phyloP scores from a whole-genome alignment of 1,140 invertebrate species.

The Hycleus cichorii region DNA sequence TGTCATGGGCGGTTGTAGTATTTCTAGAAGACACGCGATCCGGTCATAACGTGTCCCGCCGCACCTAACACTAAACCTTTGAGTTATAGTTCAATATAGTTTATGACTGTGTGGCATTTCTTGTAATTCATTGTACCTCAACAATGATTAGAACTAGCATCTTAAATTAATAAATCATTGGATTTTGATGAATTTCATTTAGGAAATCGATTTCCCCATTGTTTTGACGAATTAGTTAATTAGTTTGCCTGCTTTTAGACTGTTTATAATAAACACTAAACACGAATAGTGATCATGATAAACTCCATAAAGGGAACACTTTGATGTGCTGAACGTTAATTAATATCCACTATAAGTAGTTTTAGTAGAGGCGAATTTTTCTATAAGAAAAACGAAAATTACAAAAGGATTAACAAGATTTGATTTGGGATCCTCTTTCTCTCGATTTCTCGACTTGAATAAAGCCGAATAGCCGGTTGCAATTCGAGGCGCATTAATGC shows the following conservation, averaged over 20 bases:
- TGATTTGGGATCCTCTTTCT: too few species aligned
- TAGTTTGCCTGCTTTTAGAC: conserved; percentile 18
- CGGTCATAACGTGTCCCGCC: conserved; percentile 14
- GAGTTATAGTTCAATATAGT: conserved; percentile 19
- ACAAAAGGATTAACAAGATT: too few species aligned
- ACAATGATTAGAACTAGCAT: conserved; percentile 1
- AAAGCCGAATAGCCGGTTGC: too few species aligned
- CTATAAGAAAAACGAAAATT: too few species aligned
- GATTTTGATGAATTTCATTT: neutral
- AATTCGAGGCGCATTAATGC: neutral
- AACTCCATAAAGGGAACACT: too few species aligned
- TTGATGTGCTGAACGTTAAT: too few species aligned
- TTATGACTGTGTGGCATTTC: conserved; percentile 13
- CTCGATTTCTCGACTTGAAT: too few species aligned
- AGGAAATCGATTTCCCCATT: neutral
- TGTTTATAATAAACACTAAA: too few species aligned
- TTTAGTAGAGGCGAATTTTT: too few species aligned
- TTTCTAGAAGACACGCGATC: conserved; percentile 9
- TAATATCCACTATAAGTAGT: too few species aligned
- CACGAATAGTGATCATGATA: too few species aligned
- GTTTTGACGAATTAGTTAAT: conserved; percentile 23
- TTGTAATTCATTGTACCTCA: conserved; percentile 12
- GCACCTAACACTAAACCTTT: conserved; percentile 15
- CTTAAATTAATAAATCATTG: neutral
- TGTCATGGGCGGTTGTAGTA: conserved; percentile 2